A percentile compares a stretch with the other conserved stretches of the same genome.
These are phyloP conservation scores for Entomyzon cyanotis DNA, from an alignment of 2,113 vertebrate genomes.

Conservation along the genomic window DNA sequence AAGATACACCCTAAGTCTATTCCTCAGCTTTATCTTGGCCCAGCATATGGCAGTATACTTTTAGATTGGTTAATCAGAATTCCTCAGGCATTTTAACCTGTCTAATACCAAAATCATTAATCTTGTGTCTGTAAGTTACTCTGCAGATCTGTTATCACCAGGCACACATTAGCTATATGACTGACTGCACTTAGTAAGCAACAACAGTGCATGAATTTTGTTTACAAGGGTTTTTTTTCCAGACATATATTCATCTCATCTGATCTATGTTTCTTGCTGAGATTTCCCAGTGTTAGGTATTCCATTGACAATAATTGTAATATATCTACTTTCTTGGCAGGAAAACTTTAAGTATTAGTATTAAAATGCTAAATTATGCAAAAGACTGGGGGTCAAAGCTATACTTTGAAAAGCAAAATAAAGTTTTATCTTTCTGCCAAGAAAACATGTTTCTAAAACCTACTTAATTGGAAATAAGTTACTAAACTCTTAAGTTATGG, in stretches of 20 bases:
- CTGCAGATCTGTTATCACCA: not conserved
- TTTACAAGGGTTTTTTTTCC: not conserved
- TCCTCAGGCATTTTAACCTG: not conserved
- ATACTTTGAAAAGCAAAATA: not conserved
- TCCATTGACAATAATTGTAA: not conserved
- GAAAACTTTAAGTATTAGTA: not conserved
- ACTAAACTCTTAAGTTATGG: not conserved
- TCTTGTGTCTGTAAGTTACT: not conserved
- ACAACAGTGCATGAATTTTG: not conserved
- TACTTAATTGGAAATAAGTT: not conserved
- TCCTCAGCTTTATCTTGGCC: conserved; percentile 34
- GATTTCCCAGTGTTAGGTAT: not conserved
- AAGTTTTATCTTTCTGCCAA: not conserved
- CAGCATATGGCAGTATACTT: not conserved
- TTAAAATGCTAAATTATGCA: not conserved
- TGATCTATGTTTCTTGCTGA: not conserved
- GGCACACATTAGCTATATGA: not conserved
- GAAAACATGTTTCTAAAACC: not conserved
- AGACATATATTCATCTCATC: not conserved
- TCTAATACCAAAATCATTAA: not conserved
- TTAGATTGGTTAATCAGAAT: conserved; percentile 2
- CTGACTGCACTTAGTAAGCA: not conserved
- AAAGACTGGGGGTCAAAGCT: not conserved
- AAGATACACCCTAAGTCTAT: not conserved
- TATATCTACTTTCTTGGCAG: not conserved